Evolutionary conservation across 2,888 invertebrate genomes (phyloP).

Genomic region (Cheilosia scutellata): DNA sequence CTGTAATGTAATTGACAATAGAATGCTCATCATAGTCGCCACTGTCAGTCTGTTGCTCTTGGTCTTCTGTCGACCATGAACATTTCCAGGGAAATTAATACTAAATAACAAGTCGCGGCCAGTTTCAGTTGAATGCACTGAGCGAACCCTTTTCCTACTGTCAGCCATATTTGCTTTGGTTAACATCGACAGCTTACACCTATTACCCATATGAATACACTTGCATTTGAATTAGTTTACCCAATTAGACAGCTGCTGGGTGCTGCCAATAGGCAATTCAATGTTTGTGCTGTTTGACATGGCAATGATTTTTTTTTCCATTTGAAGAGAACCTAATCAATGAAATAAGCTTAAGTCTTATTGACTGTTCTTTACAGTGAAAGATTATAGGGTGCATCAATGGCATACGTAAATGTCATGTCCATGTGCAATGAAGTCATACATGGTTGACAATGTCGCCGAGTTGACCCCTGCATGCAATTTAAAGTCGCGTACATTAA

Average conservation of each 20-base stretch:
- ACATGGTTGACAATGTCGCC: slow-evolving; percentile 34
- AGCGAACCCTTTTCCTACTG: background rate
- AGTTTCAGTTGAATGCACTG: slow-evolving; percentile 23
- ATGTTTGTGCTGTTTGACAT: slow-evolving; percentile 17
- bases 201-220: background rate
- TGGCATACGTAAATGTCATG: slow-evolving; percentile 40
- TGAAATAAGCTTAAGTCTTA: slow-evolving; percentile 14
- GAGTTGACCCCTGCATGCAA: slow-evolving; percentile 56
- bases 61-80: slow-evolving; percentile 61
- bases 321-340: slow-evolving; percentile 39
- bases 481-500: slow-evolving; percentile 26
- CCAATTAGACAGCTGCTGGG: background rate
- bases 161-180: background rate
- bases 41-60: slow-evolving; percentile 29
- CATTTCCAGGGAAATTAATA: slow-evolving; percentile 37
- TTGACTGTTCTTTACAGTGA: slow-evolving; percentile 2
- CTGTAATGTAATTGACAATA: slow-evolving; percentile 1
- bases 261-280: background rate
- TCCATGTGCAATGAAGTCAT: slow-evolving; percentile 57
- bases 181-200: background rate
- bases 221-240: slow-evolving; percentile 6
- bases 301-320: slow-evolving; percentile 30
- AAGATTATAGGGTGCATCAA: slow-evolving; percentile 29
- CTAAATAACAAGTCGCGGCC: background rate
- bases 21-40: slow-evolving; percentile 12